Evolutionary conservation across 30 jellyfish, hydroid and myxozoan genomes (phyloP).

Genomic region (Aurelia sp.): DNA sequence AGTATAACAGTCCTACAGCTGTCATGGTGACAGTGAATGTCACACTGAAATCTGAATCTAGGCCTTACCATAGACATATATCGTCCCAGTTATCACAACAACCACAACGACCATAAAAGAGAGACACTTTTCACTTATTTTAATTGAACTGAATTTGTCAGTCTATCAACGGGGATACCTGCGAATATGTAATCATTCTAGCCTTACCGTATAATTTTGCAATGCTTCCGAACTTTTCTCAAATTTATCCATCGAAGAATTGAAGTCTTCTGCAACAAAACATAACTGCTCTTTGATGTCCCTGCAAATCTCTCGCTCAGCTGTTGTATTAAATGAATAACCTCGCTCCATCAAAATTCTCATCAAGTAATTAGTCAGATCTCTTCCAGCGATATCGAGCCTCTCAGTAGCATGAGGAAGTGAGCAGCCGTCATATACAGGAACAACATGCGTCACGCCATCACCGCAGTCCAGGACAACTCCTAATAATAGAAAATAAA

Average conservation of each 20-base stretch:
- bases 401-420: constrained; percentile 78
- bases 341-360: constrained; percentile 84
- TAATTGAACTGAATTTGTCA: too few species aligned
- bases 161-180: too few species aligned
- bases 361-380: constrained; percentile 64
- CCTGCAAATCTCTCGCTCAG: constrained; percentile 89
- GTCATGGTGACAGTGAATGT: too few species aligned
- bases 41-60: too few species aligned
- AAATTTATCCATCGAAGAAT: constrained; percentile 32
- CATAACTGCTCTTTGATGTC: constrained; percentile 93
- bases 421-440: constrained; percentile 92
- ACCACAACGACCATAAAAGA: too few species aligned
- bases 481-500: constrained; percentile 39
- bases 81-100: too few species aligned
- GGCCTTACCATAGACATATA: too few species aligned
- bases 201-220: constrained; percentile 17
- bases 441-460: constrained; percentile 85
- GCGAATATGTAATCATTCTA: too few species aligned
- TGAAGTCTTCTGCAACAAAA: constrained; percentile 76
- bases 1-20: too few species aligned
- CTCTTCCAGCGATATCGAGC: constrained; percentile 84
- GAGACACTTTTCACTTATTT: too few species aligned
- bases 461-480: constrained; percentile 93
- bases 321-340: constrained; percentile 79
- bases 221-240: constrained; percentile 22